Base-by-base conservation (phyloP, 2,888 invertebrate genomes). In the Meandrusa payeni region DNA sequence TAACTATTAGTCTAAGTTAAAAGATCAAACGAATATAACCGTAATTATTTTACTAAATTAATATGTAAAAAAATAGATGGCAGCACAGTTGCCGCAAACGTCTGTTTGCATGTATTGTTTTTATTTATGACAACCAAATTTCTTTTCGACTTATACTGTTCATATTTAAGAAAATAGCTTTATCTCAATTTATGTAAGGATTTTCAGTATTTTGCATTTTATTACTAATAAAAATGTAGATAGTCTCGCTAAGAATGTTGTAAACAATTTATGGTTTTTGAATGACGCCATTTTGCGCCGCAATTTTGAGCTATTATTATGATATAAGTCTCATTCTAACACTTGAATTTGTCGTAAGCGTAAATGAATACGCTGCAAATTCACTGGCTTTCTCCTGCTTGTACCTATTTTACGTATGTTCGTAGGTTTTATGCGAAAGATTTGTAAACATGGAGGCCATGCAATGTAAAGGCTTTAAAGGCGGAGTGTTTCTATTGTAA, bases 401-500 rank as follows among this genome's bases (percentile, higher is more conserved):
- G 54, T 69, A 67, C 59, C 48, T 69, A 55, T 54, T 57, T 38
- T 68, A 66, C 38, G 51, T 61, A 59, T 46, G 38, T 62, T 62
- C 51, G 54, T 58, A 65, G 69, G 70, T 79, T 77, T 80, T 78
- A 69, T 69, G 68, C 61, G 71, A 80, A 77, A 72, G 72, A 86
- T 82, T 86, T 87, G 87, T 87, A 87, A 87, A 87, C 86, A 87
- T 87, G 87, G 87, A 76, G 81, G 85, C 77, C 68, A 71, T 76
- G 77, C 54, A 51, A 52, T 41, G 34, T 28, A 43, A 47, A 42
- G 26, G 33, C 36, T 34, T 9, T 72, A 72, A 61, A 69, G 66
- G 59, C 66, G 52, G 51, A 63, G 59, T 64, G 67, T 73, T 67
- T 57, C 20, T 17, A 23, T 22, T 10, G 28, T 47, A 38, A 34